A percentile compares a stretch with the other conserved stretches of the same genome.
Conservation (phyloP, 2,113 vertebrate genomes). For the Eretmochelys imbricata region DNA sequence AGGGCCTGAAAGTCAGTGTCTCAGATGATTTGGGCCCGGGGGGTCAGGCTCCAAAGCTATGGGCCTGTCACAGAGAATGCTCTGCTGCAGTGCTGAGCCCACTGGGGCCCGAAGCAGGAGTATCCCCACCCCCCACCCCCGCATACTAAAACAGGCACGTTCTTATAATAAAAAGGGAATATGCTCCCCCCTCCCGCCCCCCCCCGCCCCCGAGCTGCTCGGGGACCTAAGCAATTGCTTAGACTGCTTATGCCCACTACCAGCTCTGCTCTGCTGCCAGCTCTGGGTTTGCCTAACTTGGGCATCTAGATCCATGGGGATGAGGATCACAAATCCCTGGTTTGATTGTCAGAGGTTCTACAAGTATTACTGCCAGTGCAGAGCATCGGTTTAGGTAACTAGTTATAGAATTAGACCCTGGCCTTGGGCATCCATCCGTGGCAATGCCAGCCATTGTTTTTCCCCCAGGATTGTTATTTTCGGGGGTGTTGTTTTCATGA, state of each 20-base stretch:
- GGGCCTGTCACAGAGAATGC: background rate
- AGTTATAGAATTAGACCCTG: background rate
- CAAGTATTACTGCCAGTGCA: too few relatives aligned
- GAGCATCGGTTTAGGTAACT: background rate
- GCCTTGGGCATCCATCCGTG: background rate
- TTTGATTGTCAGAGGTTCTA: fast-evolving
- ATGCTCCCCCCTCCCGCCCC: too few relatives aligned
- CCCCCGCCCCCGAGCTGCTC: too few relatives aligned
- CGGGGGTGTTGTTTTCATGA: constrained; percentile 1
- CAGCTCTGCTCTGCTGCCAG: too few relatives aligned
- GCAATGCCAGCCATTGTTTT: background rate
- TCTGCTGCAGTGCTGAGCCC: background rate
- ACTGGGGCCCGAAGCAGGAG: too few relatives aligned
- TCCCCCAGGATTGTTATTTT: background rate
- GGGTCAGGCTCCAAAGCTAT: background rate
- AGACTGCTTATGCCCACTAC: too few relatives aligned
- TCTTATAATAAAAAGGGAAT: too few relatives aligned
- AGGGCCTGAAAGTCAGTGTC: background rate
- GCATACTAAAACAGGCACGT: too few relatives aligned
- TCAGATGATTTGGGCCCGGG: background rate
- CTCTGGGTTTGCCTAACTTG: too few relatives aligned
- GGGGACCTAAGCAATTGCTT: too few relatives aligned
- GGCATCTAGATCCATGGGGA: too few relatives aligned
- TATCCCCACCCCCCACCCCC: too few relatives aligned
- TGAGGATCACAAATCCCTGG: background rate